Evolutionary conservation across 2,797 vertebrate genomes (phyloP).

Genomic region (Holocentrus rufus): DNA sequence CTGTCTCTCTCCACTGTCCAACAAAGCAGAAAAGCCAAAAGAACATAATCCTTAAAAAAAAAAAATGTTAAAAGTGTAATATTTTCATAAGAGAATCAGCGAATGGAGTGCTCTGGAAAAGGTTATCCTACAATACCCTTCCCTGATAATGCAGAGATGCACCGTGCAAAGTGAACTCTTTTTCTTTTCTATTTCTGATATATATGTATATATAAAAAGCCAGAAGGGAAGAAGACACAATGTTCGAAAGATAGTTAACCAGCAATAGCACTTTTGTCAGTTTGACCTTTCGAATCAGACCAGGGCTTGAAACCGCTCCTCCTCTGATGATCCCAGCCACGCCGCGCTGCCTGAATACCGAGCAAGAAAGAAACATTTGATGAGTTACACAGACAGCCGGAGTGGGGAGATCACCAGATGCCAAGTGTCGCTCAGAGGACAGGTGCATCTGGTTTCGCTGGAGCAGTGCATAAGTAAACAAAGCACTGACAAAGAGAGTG

Average conservation of each 20-base stretch:
- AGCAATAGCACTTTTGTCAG: slow-evolving; percentile 61
- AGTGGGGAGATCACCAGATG: slow-evolving; percentile 60
- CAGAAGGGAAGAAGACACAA: neutral
- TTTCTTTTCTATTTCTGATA: slow-evolving; percentile 4
- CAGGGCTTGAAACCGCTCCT: slow-evolving; percentile 52
- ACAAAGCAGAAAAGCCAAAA: too few species aligned
- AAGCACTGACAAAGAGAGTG: slow-evolving; percentile 54
- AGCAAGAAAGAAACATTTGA: slow-evolving; percentile 68
- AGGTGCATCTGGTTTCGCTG: slow-evolving; percentile 60
- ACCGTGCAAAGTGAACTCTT: slow-evolving; percentile 9
- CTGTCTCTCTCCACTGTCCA: too few species aligned
- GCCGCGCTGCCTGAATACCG: slow-evolving; percentile 56
- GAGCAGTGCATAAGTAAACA: slow-evolving; percentile 53
- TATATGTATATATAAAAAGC: neutral
- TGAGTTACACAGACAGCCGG: slow-evolving; percentile 63
- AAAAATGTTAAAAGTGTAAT: slow-evolving; percentile 3
- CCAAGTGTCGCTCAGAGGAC: slow-evolving; percentile 62
- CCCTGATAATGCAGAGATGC: slow-evolving; percentile 29
- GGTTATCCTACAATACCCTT: neutral
- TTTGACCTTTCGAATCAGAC: slow-evolving; percentile 69
- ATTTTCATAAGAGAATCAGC: slow-evolving; percentile 4
- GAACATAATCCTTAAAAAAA: too few species aligned
- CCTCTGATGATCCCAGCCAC: slow-evolving; percentile 53
- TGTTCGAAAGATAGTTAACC: slow-evolving; percentile 55
- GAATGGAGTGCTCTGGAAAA: slow-evolving; percentile 11